Percentiles rank a stretch among this genome's conserved stretches.
Evolutionary conservation across 2,113 vertebrate species (phyloP).

Genomic region (Erpornis zantholeuca): DNA sequence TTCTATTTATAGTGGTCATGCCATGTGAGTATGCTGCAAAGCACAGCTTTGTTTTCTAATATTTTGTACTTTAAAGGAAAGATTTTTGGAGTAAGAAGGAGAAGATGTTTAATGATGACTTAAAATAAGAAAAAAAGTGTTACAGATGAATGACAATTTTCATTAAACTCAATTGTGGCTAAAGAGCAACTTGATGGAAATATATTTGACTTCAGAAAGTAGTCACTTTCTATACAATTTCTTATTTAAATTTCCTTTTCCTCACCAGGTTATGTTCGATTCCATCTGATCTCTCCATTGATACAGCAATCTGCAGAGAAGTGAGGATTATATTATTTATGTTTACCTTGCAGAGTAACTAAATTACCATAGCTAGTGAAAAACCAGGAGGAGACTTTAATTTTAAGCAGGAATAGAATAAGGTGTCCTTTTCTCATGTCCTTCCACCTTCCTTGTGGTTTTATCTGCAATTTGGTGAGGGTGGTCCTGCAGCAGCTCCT

Average conservation of each 20-base stretch:
- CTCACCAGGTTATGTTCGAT: conserved; percentile 86
- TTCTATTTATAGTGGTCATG: neutral
- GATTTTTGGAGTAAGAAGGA: neutral
- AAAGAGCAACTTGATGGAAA: neutral
- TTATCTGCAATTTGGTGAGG: neutral
- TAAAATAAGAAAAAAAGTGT: neutral
- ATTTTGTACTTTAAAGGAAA: neutral
- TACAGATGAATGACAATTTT: neutral
- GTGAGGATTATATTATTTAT: conserved; percentile 72
- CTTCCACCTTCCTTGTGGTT: neutral
- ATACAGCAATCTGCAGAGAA: conserved; percentile 91
- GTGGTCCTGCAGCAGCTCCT: neutral
- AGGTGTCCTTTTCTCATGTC: neutral
- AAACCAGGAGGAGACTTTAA: neutral
- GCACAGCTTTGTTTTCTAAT: neutral
- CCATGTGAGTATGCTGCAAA: neutral
- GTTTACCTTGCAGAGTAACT: neutral
- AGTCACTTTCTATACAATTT: neutral
- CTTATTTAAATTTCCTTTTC: conserved; percentile 43
- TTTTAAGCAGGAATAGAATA: neutral
- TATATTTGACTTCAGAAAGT: neutral
- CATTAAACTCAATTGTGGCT: neutral
- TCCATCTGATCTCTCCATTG: conserved; percentile 90
- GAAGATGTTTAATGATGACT: neutral
- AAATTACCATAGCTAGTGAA: neutral